Conservation (phyloP, 2,797 vertebrate genomes). For the Lepus oiostolus region DNA sequence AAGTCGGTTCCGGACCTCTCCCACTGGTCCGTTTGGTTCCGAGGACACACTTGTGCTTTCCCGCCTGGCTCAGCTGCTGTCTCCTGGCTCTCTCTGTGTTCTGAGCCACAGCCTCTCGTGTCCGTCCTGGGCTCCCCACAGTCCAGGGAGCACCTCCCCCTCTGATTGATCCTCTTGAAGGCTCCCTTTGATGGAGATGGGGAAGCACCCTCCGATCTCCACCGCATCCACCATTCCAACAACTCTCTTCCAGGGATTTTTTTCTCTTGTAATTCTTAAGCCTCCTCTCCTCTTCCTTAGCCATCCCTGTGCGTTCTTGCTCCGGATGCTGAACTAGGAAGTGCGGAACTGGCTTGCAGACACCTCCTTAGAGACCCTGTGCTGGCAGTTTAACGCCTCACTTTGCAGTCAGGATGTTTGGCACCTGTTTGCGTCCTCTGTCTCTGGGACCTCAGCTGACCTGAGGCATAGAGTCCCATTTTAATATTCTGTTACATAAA, state of each 20-base stretch:
- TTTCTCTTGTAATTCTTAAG: slow-evolving; percentile 24
- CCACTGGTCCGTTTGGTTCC: not conserved
- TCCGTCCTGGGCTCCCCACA: not conserved
- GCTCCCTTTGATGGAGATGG: not conserved
- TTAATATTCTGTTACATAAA: slow-evolving; percentile 31
- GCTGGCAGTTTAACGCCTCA: not conserved
- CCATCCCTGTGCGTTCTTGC: not conserved
- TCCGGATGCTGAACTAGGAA: not conserved
- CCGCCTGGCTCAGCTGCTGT: not conserved
- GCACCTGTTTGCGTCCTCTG: not conserved
- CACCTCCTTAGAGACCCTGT: not conserved
- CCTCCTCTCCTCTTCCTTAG: slow-evolving; percentile 21
- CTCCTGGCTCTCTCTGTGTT: not conserved
- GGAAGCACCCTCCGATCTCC: not conserved
- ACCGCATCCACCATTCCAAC: not conserved
- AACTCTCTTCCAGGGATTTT: slow-evolving; percentile 4
- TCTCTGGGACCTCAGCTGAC: slow-evolving; percentile 1
- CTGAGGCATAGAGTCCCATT: not conserved
- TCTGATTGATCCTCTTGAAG: not conserved
- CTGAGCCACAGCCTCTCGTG: not conserved
- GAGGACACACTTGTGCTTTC: not conserved
- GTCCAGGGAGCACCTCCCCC: not conserved
- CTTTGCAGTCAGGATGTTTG: not conserved
- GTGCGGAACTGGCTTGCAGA: slow-evolving; percentile 35
- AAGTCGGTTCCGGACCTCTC: not conserved